These are phyloP conservation scores for Peromyscus maniculatus DNA, from an alignment of 2,113 vertebrate genomes.

Conservation along the genomic window DNA sequence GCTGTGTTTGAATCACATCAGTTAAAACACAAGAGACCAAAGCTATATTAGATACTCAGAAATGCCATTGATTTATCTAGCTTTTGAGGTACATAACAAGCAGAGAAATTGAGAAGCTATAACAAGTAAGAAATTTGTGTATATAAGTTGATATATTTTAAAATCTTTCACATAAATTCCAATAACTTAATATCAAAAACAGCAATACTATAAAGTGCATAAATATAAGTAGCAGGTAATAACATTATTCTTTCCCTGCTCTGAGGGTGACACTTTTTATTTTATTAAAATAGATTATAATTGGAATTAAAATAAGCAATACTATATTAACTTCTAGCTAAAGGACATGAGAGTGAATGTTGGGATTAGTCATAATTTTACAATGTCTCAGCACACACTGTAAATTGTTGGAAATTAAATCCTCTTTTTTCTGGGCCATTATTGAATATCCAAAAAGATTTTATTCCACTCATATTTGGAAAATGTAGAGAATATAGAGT, in stretches of 20 bases:
- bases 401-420: not conserved
- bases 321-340: not conserved
- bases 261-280: not conserved
- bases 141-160: not conserved
- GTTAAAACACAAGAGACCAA: not conserved
- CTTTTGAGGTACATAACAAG: not conserved
- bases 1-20: not conserved
- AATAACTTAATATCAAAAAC: not conserved
- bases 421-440: not conserved
- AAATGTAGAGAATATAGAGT: not conserved
- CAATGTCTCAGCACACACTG: not conserved
- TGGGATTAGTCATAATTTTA: not conserved
- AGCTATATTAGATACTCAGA: not conserved
- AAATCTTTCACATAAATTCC: not conserved
- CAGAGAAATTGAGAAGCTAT: not conserved
- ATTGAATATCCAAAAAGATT: not conserved
- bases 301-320: slow-evolving; percentile 25
- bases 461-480: slow-evolving; percentile 1
- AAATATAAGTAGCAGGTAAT: not conserved
- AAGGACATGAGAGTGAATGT: not conserved
- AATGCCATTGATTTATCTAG: not conserved
- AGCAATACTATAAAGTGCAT: not conserved
- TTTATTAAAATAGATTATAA: slow-evolving; percentile 30
- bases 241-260: not conserved
- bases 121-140: not conserved